Base-by-base conservation (phyloP, 1,140 invertebrate species). In the Anastrepha ludens region DNA sequence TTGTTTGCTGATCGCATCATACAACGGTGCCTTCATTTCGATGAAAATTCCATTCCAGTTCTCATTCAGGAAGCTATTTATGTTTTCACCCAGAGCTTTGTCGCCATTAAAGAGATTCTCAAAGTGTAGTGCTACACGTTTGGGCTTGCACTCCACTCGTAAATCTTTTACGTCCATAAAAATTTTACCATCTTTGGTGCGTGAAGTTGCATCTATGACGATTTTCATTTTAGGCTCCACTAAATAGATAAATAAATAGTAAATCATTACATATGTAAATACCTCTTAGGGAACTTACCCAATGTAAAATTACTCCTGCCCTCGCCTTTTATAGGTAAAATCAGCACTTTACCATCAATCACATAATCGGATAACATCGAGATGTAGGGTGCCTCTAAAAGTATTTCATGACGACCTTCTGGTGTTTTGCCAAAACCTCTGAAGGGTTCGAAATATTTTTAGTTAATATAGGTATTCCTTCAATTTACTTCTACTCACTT, bases 61-160 rank as follows among this genome's bases (percentile, higher is more conserved):
- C 55, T 95, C 94, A 90, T 95, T 95, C 11, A 95, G 88, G 89
- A 95, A 95, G 20, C 90, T 89, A 90, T 95, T 95, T 94, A 95
- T 94, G 15, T 88, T 90, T 20, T 92, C 90, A 0, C 90, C 92
- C 70, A 94, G 86, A 0, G 90, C 89, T 87, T 93, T 91, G 85
- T 94, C 92, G 0, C 94, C 94, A 87, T 94, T 94, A 70, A 94
- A 94, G 0, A 94, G 89, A 89, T 94, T 93, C 3, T 89, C 86
- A 6, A 94, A 91, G 3, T 91, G 15, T 41, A 89, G 89, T 13
- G 86, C 47, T 5, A 88, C 15, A n/a, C 87, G 60, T 58, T 87
- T 41, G 0, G 89, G 67, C 4, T 89, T 74, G 41, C 67, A 74
- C 44, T 74, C 67, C 1, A 74, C 41, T 13, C 39, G 67, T 44